Percentiles rank a stretch among this genome's conserved stretches.
phyloP scores from a whole-genome alignment of 92 coral and sea anemone species.

The Siderastrea radians region DNA sequence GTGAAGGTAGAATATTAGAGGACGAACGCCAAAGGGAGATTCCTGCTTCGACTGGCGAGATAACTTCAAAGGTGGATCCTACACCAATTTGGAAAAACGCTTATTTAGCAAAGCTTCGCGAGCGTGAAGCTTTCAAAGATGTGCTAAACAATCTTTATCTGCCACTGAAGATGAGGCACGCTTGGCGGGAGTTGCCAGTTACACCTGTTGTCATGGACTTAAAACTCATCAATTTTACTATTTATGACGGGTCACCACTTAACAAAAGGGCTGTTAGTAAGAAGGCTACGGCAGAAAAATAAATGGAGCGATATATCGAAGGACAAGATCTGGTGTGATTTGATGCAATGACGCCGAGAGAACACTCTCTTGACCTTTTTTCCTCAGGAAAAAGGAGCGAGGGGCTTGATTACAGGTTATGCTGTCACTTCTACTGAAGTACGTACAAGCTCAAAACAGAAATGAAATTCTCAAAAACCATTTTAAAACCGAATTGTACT shows the following conservation, averaged over 20 bases:
- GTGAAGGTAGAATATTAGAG: not conserved
- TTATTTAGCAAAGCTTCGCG: conserved; percentile 34
- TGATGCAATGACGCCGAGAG: too few relatives aligned
- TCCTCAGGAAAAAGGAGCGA: too few relatives aligned
- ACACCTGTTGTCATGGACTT: conserved; percentile 89
- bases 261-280: not conserved
- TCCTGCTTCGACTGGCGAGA: not conserved
- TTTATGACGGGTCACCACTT: conserved; percentile 61
- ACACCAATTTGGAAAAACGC: conserved; percentile 42
- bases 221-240: conserved; percentile 87
- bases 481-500: too few relatives aligned
- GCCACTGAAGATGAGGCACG: conserved; percentile 56
- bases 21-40: conserved; percentile 6
- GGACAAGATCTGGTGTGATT: too few relatives aligned
- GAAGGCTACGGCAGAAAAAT: too few relatives aligned
- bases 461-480: too few relatives aligned
- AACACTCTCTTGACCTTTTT: too few relatives aligned
- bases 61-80: not conserved
- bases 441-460: too few relatives aligned
- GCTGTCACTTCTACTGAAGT: too few relatives aligned
- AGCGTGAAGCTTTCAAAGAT: conserved; percentile 35
- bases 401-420: too few relatives aligned
- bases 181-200: conserved; percentile 66
- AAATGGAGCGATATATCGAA: too few relatives aligned
- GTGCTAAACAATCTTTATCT: conserved; percentile 19